Evolutionary conservation across 2,113 vertebrate genomes (phyloP).

Genomic region (Upupa epops): DNA sequence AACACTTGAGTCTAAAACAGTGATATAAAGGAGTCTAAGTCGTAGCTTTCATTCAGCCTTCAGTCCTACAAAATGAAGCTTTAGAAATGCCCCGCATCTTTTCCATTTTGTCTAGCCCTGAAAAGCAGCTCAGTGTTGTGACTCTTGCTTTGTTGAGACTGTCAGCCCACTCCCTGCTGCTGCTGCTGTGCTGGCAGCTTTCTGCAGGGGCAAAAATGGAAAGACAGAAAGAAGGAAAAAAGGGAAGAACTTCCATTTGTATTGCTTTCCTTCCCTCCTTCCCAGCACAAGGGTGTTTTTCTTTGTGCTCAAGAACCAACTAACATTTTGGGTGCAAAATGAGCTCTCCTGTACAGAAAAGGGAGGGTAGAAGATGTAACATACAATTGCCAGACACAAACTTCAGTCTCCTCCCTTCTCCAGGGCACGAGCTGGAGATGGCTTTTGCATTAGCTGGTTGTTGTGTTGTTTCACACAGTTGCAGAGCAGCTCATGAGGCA

Average conservation of each 20-base stretch:
- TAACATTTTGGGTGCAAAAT: conserved; percentile 40
- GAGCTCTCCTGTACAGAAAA: neutral
- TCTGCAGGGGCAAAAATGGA: neutral
- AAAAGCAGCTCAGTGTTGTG: conserved; percentile 32
- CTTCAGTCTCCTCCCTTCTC: neutral
- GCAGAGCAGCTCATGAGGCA: neutral
- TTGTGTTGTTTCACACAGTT: neutral
- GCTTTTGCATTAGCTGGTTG: neutral
- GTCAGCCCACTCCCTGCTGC: neutral
- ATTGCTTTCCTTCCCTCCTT: neutral
- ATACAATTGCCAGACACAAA: neutral
- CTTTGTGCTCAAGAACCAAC: conserved; percentile 45
- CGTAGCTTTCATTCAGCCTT: neutral
- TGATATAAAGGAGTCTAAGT: conserved; percentile 21
- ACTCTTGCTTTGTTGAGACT: conserved; percentile 38
- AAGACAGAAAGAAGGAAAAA: no score
- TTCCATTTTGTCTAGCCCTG: conserved; percentile 36
- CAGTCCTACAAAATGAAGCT: conserved; percentile 14
- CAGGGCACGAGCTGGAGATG: neutral
- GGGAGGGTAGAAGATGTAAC: neutral
- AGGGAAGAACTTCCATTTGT: conserved; percentile 17
- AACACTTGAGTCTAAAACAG: neutral
- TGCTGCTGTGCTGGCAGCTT: conserved; percentile 3
- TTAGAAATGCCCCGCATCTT: neutral
- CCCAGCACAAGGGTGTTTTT: conserved; percentile 48